Conservation (phyloP, 2,888 invertebrate genomes). For the Julus scanicus region DNA sequence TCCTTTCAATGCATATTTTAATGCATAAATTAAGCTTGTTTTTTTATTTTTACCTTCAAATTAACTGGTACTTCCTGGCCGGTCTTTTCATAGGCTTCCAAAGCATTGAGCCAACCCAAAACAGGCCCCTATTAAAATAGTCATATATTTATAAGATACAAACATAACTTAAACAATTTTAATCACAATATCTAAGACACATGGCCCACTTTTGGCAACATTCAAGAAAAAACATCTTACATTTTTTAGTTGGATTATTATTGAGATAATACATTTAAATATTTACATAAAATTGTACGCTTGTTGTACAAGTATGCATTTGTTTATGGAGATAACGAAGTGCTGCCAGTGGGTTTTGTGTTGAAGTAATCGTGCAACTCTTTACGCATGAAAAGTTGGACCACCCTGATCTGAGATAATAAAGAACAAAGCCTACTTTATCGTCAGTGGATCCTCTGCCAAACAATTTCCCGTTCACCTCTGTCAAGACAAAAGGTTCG, state of each 20-base stretch:
- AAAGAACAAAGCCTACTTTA: slow-evolving; percentile 70
- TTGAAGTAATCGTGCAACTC: no score
- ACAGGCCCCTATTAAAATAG: slow-evolving; percentile 76
- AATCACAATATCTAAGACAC: background rate
- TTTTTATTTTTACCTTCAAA: slow-evolving; percentile 68
- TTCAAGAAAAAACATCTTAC: no score
- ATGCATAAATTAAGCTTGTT: background rate
- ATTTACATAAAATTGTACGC: no score
- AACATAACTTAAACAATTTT: background rate
- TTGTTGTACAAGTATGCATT: no score
- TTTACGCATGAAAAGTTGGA: no score
- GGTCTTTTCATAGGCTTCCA: slow-evolving; percentile 85
- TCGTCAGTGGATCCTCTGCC: slow-evolving; percentile 95
- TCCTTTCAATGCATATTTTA: slow-evolving; percentile 19
- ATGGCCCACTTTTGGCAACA: no score
- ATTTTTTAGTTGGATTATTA: no score
- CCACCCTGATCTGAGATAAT: background rate
- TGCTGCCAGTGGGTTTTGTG: no score
- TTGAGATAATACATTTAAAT: no score
- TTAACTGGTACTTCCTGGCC: slow-evolving; percentile 75
- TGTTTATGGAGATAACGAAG: no score
- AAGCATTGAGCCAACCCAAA: slow-evolving; percentile 93
- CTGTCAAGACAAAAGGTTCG: slow-evolving; percentile 91
- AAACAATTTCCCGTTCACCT: slow-evolving; percentile 87
- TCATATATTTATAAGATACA: background rate